phyloP scores from a whole-genome alignment of 2,113 vertebrate genomes.

The Phoxinus phoxinus region DNA sequence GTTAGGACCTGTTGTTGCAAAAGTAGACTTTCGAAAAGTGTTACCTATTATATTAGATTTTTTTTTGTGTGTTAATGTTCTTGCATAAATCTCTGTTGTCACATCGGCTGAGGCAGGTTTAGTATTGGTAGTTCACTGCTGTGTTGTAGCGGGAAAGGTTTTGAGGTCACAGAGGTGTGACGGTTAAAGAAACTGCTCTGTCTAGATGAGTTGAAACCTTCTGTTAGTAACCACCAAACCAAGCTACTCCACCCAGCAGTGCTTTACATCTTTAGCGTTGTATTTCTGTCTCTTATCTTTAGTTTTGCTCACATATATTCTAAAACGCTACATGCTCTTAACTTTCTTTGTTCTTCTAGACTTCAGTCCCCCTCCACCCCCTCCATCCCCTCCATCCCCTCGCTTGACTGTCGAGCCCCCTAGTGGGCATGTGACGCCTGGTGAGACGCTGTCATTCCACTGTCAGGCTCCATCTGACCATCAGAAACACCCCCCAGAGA shows the following conservation, averaged over 20 bases:
- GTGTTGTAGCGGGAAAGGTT: not conserved
- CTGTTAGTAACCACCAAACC: not conserved
- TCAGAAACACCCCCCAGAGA: not conserved
- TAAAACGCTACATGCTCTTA: not conserved
- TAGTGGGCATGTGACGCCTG: constrained; percentile 5
- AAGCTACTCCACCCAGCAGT: constrained; percentile 26
- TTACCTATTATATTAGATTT: not conserved
- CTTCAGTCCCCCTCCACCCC: constrained; percentile 11
- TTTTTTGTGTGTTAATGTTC: too few species aligned
- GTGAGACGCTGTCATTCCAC: constrained; percentile 37
- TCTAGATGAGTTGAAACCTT: not conserved
- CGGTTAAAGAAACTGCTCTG: constrained; percentile 25
- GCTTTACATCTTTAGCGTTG: not conserved
- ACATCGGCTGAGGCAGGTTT: not conserved
- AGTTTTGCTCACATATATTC: not conserved
- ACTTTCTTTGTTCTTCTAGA: not conserved
- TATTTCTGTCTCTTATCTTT: not conserved
- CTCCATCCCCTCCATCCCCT: constrained; percentile 39
- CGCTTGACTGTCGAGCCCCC: constrained; percentile 34
- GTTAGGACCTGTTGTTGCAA: too few species aligned
- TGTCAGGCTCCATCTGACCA: constrained; percentile 40
- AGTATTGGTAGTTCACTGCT: not conserved
- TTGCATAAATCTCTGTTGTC: not conserved
- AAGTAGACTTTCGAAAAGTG: too few species aligned
- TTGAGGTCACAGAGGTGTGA: constrained; percentile 26